Evolutionary conservation across 2,797 vertebrate species (phyloP), one percentile per base, ranked within the genome.

Genomic region (Rhinogobio ventralis): DNA sequence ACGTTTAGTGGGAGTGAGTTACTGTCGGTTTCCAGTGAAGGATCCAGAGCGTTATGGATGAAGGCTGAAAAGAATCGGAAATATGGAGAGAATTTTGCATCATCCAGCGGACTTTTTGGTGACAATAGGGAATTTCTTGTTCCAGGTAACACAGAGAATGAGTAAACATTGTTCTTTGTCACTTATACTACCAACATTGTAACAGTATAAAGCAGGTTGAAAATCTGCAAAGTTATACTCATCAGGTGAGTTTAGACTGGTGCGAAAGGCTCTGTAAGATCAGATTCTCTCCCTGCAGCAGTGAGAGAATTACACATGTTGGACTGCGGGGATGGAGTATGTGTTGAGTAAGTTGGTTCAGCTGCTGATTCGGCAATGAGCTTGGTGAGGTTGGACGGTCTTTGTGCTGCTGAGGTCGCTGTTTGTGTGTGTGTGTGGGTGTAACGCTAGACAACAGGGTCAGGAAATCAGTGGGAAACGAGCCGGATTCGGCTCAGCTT

Each of bases 301-400:
- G 62, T 64, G 45, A 53, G 60, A 68, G 46, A 68, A 55, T 28
- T 75, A 53, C 10, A 42, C 36, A 84, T n/a, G 51, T 84, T 33
- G 11, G 20, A 39, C 17, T 71, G 36, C 23, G n/a, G 30, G 46
- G 46, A 81, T 45, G 57, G 17, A 62, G 69, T 17, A 51, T 42
- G 19, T 77, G 64, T 72, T 45, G 51, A 83, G 53, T 82, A 75
- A 60, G 53, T 72, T 71, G 57, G 51, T 75, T 86, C 42, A 68
- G 69, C 72, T 82, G 80, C 80, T 86, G 80, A 64, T 79, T 82
- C 28, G 4, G 25, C 73, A 77, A 86, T 86, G 67, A 82, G 75
- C 67, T 86, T 62, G 64, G 42, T 83, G 71, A 74, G 49, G 60
- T 39, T 77, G 45, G n/a, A 39, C 28, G 49, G 20, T 71, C 30